phyloP scores from a whole-genome alignment of 2,113 vertebrate species.

The Nesogale talazaci region DNA sequence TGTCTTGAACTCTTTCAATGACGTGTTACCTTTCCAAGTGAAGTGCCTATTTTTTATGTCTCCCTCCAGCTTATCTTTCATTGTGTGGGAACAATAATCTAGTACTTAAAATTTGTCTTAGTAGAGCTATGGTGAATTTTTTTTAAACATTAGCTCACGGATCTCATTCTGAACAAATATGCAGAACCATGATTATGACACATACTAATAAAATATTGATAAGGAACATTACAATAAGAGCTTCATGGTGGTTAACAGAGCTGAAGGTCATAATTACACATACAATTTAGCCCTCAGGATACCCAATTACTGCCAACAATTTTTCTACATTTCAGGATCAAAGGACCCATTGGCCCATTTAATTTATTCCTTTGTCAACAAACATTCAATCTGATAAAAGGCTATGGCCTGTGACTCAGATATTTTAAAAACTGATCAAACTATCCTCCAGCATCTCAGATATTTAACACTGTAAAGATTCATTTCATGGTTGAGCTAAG shows the following conservation, averaged over 20 bases:
- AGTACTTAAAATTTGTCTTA: neutral
- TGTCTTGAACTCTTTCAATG: neutral
- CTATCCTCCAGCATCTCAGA: neutral
- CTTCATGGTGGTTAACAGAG: neutral
- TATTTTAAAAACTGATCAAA: constrained; percentile 33
- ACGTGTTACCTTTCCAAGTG: neutral
- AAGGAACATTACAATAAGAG: constrained; percentile 11
- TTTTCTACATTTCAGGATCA: constrained; percentile 17
- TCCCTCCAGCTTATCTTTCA: constrained; percentile 12
- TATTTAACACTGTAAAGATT: constrained; percentile 27
- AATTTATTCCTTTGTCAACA: constrained; percentile 39
- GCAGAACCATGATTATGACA: neutral
- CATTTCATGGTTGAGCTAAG: neutral
- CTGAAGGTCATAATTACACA: constrained; percentile 18
- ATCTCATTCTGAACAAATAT: constrained; percentile 38
- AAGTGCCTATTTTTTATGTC: neutral
- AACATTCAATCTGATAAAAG: constrained; percentile 48
- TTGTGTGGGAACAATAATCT: neutral
- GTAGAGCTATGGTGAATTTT: neutral
- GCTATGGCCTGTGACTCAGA: constrained; percentile 6
- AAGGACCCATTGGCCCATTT: neutral
- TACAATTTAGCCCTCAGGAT: neutral
- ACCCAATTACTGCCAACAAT: neutral
- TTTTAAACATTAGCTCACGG: constrained; percentile 36
- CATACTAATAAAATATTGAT: neutral